Conservation (phyloP, 1,140 invertebrate genomes). For the Pachypeltis micranthus region DNA sequence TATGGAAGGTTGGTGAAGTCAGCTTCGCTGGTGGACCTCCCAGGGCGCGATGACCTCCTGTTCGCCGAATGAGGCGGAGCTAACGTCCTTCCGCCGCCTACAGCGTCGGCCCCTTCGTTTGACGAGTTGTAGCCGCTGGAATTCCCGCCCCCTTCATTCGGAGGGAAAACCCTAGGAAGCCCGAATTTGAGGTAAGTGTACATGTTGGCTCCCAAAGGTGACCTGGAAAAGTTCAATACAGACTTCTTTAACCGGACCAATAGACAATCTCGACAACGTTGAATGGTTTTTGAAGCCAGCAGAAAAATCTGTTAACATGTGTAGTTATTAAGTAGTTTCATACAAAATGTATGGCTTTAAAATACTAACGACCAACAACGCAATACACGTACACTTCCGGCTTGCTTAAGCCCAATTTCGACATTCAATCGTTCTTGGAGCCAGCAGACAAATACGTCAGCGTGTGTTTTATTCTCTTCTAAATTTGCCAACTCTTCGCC, state of each 20-base stretch:
- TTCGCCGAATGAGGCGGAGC: constrained; percentile 4
- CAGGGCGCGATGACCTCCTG: constrained; percentile 41
- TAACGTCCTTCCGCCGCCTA: background rate
- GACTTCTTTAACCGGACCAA: too few species aligned
- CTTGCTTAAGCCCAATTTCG: too few species aligned
- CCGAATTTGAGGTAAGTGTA: constrained; percentile 89
- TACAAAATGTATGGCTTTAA: too few species aligned
- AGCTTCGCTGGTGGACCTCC: constrained; percentile 50
- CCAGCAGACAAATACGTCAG: too few species aligned
- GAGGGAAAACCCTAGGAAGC: constrained; percentile 76
- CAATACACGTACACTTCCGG: too few species aligned
- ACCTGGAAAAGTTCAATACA: too few species aligned
- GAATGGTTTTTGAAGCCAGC: too few species aligned
- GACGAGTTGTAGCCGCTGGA: constrained; percentile 81
- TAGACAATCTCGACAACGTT: too few species aligned
- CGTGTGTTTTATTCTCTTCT: background rate
- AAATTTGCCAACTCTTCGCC: background rate
- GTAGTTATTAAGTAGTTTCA: too few species aligned
- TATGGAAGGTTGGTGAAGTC: constrained; percentile 46
- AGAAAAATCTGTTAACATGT: too few species aligned
- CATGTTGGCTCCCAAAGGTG: constrained; percentile 74
- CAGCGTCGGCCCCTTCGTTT: constrained; percentile 41
- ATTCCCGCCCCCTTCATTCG: constrained; percentile 50
- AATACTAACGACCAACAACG: too few species aligned
- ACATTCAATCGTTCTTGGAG: too few species aligned